Evolutionary conservation across 2,888 invertebrate genomes (phyloP), one percentile per base, ranked within the genome.

Genomic region (Luffia ferchaultella): DNA sequence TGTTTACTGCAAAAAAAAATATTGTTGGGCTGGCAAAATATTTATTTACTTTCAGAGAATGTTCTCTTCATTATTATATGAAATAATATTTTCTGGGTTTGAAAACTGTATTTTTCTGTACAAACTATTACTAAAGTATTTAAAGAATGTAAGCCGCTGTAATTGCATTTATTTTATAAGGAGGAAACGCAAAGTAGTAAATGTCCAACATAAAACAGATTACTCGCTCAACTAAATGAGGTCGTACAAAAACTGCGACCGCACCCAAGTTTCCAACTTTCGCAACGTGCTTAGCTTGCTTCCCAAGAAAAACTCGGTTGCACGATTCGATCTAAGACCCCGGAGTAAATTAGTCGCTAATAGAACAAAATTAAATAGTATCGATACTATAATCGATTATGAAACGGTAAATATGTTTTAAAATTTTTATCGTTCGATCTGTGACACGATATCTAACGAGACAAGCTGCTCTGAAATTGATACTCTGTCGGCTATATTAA

Each of bases 261-360:
- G 30, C 30, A 30, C 30, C 30, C 30, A 30, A 30, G 30, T 48
- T 48, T 48, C 48, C 48, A 48, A 48, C 48, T 48, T 48, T 48
- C 48, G 48, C 42, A 48, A 48, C 30, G 30, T 3, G 30, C 5
- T 12, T 12, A 12, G 30, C 30, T 12, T 12, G 30, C 30, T 12
- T 30, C 30, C 30, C 30, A 12, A 30, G 30, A 30, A 30, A 30
- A 30, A 30, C 30, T 30, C 30, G 30, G 12, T 30, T 30, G 30
- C 30, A 30, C 30, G 30, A 30, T 30, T 30, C 30, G 30, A 30
- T 30, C 30, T 12, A 12, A 30, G 30, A 12, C 30, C 30, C 12
- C 30, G 30, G 30, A 3, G 30, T 30, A 30, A 30, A 30, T 30
- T 30, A 30, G 5, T 12, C 30, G 12, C 30, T 12, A 30, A 30